A percentile compares a stretch with the other conserved stretches of the same genome.
phyloP scores from a whole-genome alignment of 64 coral and sea anemone genomes.

The Platygyra sinensis region DNA sequence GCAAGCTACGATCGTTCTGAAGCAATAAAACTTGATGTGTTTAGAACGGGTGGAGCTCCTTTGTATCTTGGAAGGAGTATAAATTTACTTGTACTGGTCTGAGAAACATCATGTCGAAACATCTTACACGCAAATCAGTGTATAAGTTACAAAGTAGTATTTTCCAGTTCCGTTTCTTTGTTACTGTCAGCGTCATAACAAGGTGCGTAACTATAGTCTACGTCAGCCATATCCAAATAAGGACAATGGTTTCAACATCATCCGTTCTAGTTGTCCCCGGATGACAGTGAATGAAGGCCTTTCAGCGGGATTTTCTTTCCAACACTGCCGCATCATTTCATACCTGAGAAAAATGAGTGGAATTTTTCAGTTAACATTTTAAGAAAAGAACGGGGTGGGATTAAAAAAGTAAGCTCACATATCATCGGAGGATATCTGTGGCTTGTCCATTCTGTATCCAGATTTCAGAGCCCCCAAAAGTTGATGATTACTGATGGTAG shows the following conservation, averaged over 20 bases:
- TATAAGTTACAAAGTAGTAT: background rate
- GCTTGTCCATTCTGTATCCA: conserved; percentile 58
- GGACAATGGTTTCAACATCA: background rate
- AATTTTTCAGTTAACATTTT: background rate
- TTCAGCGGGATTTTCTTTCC: background rate
- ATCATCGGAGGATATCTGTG: conserved; percentile 32
- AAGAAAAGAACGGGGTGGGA: background rate
- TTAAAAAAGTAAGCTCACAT: conserved; percentile 10
- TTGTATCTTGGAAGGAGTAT: no score
- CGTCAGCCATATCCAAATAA: conserved; percentile 1
- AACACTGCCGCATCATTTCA: background rate
- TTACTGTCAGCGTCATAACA: background rate
- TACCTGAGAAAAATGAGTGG: background rate
- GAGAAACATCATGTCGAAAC: no score
- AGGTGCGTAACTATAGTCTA: background rate
- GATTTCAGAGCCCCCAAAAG: background rate
- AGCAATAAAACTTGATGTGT: no score
- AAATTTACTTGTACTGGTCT: no score
- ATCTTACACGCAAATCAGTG: no score
- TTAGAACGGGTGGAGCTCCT: no score
- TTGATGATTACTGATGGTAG: conserved; percentile 31
- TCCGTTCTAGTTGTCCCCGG: background rate
- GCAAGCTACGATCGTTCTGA: no score
- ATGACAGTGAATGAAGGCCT: background rate
- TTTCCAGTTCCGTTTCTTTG: background rate